Evolutionary conservation across 2,113 vertebrate genomes (phyloP), one percentile per base, ranked within the genome.

Genomic region (Neolamprologus variostigma): DNA sequence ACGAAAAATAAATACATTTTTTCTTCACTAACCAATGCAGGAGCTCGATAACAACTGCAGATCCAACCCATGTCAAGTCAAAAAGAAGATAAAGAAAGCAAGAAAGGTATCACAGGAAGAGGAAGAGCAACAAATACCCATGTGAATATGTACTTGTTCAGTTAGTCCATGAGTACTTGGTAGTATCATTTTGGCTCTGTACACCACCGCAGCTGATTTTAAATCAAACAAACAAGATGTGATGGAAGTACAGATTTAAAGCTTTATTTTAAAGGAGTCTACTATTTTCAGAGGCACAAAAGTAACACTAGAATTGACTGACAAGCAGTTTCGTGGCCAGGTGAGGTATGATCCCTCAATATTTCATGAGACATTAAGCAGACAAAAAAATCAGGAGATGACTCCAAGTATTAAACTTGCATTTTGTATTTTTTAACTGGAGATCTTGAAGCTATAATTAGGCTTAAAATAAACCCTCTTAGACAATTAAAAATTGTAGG

Each of bases 21-120:
- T 55, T 57, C 89, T 94, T 94, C 81, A 57, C 88, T 93, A 89
- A 90, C 73, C 50, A 61, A 76, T 61, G 79, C 76, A 68, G 31
- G 81, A 66, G 89, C 47, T 85, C 3, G 26, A 81, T 90, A 85
- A 86, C 78, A 68, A 93, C 68, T 81, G 76, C 81, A 86, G 89
- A 92, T 86, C 35, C 37, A n/a, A 50, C 26, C 45, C 42, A 78
- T 19, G 16, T 78, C 23, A 78, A 50, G 7, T 53, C 45, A 54
- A 88, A 33, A 68, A 91, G 80, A 89, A 61, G 42, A 78, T 50
- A 50, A 89, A 47, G 21, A 80, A 33, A 31, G 53, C 37, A 26
- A 6, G 83, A 66, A 83, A 19, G 59, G 21, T 26, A 78, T 81
- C 4, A 61, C 16, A 61, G 54, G 26, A 42, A 51, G 26, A 28